phyloP scores from a whole-genome alignment of 35 echinoderm and acorn worm species.

The Hemicentrotus pulcherrimus region DNA sequence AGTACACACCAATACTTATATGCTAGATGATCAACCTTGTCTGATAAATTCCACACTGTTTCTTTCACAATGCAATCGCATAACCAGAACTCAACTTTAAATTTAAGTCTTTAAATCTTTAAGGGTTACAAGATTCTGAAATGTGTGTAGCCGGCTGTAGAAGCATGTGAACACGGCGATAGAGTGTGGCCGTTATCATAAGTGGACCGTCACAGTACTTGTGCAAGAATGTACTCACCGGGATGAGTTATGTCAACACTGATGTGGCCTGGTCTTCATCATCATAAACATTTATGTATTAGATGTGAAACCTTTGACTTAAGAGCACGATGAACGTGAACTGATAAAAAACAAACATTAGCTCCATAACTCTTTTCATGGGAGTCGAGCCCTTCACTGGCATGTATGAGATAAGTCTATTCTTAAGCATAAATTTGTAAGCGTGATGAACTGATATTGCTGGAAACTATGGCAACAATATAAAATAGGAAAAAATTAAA shows the following conservation, averaged over 20 bases:
- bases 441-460: not conserved
- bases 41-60: too few relatives aligned
- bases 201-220: not conserved
- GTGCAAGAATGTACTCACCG: not conserved
- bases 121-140: too few relatives aligned
- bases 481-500: not conserved
- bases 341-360: not conserved
- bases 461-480: not conserved
- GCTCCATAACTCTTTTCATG: not conserved
- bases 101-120: too few relatives aligned
- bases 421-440: not conserved
- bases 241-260: not conserved
- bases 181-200: conserved; percentile 1
- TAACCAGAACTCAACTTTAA: too few relatives aligned
- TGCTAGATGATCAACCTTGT: too few relatives aligned
- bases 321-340: not conserved
- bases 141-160: too few relatives aligned
- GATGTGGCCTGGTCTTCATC: not conserved
- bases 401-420: not conserved
- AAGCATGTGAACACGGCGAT: not conserved
- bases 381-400: not conserved
- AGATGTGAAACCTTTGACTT: not conserved
- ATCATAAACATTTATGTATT: conserved; percentile 5
- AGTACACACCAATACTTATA: too few relatives aligned
- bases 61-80: too few relatives aligned